Base-by-base conservation (phyloP, 2,888 invertebrate species). In the Netelia fuscicornis region DNA sequence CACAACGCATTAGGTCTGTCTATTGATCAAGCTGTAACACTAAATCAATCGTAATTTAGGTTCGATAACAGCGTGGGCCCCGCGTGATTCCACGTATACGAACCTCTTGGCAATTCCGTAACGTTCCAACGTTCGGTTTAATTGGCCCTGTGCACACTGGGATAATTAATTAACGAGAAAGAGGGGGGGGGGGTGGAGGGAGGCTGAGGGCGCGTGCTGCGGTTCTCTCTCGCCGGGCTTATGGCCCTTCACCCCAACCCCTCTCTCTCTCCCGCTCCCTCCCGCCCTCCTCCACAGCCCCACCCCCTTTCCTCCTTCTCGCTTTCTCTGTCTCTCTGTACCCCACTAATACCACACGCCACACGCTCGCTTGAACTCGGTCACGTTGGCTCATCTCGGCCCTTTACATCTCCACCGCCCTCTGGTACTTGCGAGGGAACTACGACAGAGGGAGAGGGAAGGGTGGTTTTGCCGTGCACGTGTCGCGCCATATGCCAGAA, bases 401-500 rank as follows among this genome's bases (percentile, higher is more conserved):
- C 3, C 30, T 30, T 3, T 30, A 30, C 2, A 3, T 30, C 30
- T 30, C 30, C 5, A 30, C 3, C 30, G 30, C 30, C 30, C 30
- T 30, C 30, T 30, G 30, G 30, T 30, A 30, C 30, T 30, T 17
- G 17, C 17, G 30, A 30, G 30, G 5, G 30, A 30, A 30, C 30
- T 0, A 30, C 30, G 30, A 30, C 3, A 48, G 48, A 48, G 48
- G 20, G 56, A 56, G 56, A 56, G 56, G 20, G 42, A 74, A 68
- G 84, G 77, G 72, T 68, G 77, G 54, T 17, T 81, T 81, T 77
- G 68, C 76, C 54, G n/a, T 81, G 89, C 89, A 90, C 88, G 89
- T 90, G 90, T 90, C 89, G 88, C 87, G 88, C 89, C 90, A 88
- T 88, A 87, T 86, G 84, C 64, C 72, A 60, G 68, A 77, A 78